Percentiles rank a stretch among this genome's conserved stretches.
These are phyloP conservation scores for Cetoscarus ocellatus DNA, from an alignment of 2,797 vertebrate genomes.

Conservation along the genomic window DNA sequence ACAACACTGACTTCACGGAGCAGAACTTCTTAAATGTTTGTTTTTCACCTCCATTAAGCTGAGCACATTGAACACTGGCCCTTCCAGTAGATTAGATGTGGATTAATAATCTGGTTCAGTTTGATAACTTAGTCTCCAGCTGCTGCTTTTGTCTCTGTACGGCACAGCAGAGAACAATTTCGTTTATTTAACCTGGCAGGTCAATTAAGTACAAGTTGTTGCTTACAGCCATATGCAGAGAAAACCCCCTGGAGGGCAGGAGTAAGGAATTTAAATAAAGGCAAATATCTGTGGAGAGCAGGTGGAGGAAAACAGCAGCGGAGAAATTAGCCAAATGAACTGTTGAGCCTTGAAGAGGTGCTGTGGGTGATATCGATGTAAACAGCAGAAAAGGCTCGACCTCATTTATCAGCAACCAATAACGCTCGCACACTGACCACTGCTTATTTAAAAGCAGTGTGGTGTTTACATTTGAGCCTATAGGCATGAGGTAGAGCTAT, in stretches of 20 bases:
- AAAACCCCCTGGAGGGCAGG: background rate
- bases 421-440: background rate
- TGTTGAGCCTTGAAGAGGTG: background rate
- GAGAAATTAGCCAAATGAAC: background rate
- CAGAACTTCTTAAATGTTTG: conserved; percentile 9
- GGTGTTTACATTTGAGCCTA: background rate
- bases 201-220: conserved; percentile 44
- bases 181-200: conserved; percentile 59
- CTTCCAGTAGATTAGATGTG: conserved; percentile 18
- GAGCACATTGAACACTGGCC: conserved; percentile 21
- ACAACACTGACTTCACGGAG: background rate
- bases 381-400: background rate
- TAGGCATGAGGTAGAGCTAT: background rate
- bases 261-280: conserved; percentile 33
- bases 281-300: conserved; percentile 10
- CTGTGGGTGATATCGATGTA: conserved; percentile 2
- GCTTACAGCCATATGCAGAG: conserved; percentile 20
- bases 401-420: background rate
- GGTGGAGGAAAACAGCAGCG: background rate
- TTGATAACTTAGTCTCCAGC: conserved; percentile 17
- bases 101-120: conserved; percentile 46
- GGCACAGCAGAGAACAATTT: conserved; percentile 31
- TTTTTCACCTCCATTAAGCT: conserved; percentile 25
- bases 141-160: conserved; percentile 27
- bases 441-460: background rate